phyloP scores from a whole-genome alignment of 2,888 invertebrate genomes.

The Conus canariensis region DNA sequence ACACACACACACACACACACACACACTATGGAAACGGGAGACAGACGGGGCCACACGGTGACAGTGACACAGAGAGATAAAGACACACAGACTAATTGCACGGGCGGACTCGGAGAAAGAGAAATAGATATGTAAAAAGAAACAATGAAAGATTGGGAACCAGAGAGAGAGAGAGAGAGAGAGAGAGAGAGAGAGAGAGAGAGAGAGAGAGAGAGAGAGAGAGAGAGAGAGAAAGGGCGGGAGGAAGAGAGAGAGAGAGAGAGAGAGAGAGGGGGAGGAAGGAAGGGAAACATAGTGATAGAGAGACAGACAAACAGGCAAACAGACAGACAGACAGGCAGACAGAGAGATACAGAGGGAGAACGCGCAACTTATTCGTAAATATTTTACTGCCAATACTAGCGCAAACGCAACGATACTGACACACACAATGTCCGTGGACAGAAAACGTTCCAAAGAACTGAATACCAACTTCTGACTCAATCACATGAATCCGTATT shows the following conservation, averaged over 20 bases:
- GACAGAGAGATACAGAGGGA: not conserved
- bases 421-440: too few relatives aligned
- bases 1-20: not conserved
- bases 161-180: not conserved
- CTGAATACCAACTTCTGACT: too few relatives aligned
- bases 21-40: too few relatives aligned
- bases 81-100: not conserved
- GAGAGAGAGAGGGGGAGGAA: not conserved
- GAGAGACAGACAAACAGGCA: not conserved
- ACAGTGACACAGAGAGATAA: not conserved
- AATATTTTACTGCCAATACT: too few relatives aligned
- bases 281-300: not conserved
- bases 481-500: too few relatives aligned
- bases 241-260: slow-evolving; percentile 4
- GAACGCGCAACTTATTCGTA: too few relatives aligned
- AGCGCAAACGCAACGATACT: too few relatives aligned
- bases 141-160: not conserved
- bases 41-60: not conserved
- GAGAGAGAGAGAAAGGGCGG: not conserved
- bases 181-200: not conserved
- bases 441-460: too few relatives aligned
- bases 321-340: not conserved
- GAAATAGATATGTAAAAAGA: not conserved
- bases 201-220: slow-evolving; percentile 4
- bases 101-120: slow-evolving; percentile 7